Evolutionary conservation across 2,113 vertebrate species (phyloP).

Genomic region (Heliornis fulica): DNA sequence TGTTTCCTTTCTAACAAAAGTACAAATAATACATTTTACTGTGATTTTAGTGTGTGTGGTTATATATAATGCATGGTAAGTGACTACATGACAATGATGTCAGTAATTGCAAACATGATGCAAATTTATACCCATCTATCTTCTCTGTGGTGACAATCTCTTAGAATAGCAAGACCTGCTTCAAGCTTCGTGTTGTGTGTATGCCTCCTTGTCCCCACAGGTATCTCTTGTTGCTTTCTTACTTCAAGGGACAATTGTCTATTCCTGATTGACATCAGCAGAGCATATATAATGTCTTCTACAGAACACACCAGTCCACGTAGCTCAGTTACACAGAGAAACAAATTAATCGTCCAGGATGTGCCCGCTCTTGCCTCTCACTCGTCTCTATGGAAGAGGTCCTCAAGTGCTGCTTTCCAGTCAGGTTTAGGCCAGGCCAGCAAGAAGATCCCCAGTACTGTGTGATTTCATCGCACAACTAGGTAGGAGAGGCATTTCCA

Average conservation of each 20-base stretch:
- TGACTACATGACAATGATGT: not conserved
- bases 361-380: not conserved
- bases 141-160: not conserved
- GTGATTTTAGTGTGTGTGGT: not conserved
- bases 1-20: too few relatives aligned
- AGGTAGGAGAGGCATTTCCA: not conserved
- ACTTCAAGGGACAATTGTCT: not conserved
- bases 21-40: too few relatives aligned
- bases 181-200: not conserved
- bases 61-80: not conserved
- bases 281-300: not conserved
- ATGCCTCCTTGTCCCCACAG: not conserved
- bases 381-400: not conserved
- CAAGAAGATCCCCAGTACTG: not conserved
- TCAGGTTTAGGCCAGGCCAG: not conserved
- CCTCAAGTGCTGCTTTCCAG: not conserved
- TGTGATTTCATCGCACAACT: fast-evolving
- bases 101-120: not conserved
- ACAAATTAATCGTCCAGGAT: not conserved
- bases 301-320: not conserved
- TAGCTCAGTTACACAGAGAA: not conserved
- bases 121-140: not conserved
- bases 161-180: not conserved
- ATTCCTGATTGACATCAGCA: not conserved
- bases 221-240: not conserved